A percentile compares a stretch with the other conserved stretches of the same genome.
Evolutionary conservation across 2,888 invertebrate species (phyloP).

Genomic region (Cheilosia impressa): DNA sequence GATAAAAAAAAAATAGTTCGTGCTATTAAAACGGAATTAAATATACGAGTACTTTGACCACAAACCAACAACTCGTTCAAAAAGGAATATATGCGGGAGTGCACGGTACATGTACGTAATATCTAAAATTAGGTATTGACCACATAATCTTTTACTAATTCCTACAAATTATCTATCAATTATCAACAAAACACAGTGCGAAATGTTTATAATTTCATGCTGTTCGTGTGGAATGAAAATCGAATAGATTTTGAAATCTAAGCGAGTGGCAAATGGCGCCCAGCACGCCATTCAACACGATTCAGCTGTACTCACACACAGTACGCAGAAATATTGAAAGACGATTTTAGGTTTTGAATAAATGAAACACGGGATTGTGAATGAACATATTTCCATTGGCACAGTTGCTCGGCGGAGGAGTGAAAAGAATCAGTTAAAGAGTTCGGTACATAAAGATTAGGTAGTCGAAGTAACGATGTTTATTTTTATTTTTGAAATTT

Average conservation of each 20-base stretch:
- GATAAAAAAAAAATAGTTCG: slow-evolving; percentile 3
- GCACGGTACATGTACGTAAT: neutral
- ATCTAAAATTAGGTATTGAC: slow-evolving; percentile 52
- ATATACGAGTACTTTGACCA: neutral
- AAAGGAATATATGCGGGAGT: neutral
- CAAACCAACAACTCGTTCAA: neutral
- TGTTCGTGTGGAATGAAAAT: slow-evolving; percentile 7
- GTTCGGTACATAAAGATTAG: too few relatives aligned
- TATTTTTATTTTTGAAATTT: too few relatives aligned
- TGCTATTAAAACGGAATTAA: slow-evolving; percentile 2
- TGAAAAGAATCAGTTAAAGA: too few relatives aligned
- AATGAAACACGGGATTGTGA: neutral
- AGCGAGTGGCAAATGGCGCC: slow-evolving; percentile 15
- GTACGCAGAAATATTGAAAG: neutral
- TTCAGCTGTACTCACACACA: too few relatives aligned
- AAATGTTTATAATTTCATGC: slow-evolving; percentile 32
- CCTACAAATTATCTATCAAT: slow-evolving; percentile 31
- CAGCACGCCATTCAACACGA: too few relatives aligned
- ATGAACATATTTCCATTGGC: too few relatives aligned
- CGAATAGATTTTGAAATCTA: slow-evolving; percentile 9
- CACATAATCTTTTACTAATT: slow-evolving; percentile 42
- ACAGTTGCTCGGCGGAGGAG: too few relatives aligned
- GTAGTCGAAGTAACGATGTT: too few relatives aligned
- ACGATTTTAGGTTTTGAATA: neutral
- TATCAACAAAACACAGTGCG: slow-evolving; percentile 32